A percentile compares a stretch with the other conserved stretches of the same genome.
Conservation (phyloP, 2,113 vertebrate genomes). For the Heteronetta atricapilla region DNA sequence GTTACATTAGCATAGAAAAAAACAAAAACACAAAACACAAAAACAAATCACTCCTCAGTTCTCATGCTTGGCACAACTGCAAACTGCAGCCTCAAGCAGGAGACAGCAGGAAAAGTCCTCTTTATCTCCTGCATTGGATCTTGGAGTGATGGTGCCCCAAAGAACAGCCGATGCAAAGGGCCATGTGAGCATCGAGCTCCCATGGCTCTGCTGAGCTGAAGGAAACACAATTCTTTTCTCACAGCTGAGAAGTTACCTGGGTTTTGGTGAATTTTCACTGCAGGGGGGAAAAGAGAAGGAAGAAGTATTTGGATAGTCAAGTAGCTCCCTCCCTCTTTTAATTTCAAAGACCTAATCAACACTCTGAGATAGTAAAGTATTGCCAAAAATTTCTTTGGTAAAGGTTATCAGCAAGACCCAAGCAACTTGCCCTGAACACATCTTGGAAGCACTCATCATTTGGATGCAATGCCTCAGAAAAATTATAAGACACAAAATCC, state of each 20-base stretch:
- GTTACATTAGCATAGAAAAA: background rate
- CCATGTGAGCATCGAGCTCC: background rate
- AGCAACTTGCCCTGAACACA: fast-evolving
- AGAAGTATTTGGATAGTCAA: background rate
- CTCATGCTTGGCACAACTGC: background rate
- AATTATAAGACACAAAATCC: background rate
- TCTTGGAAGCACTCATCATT: background rate
- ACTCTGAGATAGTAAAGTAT: background rate
- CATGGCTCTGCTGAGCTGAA: background rate
- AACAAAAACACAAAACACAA: background rate
- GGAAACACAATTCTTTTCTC: background rate
- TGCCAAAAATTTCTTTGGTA: background rate
- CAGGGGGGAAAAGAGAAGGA: background rate
- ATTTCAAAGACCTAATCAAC: background rate
- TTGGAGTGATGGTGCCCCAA: fast-evolving
- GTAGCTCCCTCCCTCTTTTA: background rate
- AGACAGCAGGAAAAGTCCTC: fast-evolving
- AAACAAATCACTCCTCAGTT: background rate
- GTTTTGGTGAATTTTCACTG: background rate
- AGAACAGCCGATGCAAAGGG: fast-evolving
- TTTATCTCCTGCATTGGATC: background rate
- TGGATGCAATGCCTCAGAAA: background rate
- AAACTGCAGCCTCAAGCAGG: background rate
- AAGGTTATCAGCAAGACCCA: background rate
- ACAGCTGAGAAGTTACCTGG: background rate